These are phyloP conservation scores for Chrysoperla carnea DNA, from an alignment of 1,140 invertebrate genomes.

Conservation along the genomic window DNA sequence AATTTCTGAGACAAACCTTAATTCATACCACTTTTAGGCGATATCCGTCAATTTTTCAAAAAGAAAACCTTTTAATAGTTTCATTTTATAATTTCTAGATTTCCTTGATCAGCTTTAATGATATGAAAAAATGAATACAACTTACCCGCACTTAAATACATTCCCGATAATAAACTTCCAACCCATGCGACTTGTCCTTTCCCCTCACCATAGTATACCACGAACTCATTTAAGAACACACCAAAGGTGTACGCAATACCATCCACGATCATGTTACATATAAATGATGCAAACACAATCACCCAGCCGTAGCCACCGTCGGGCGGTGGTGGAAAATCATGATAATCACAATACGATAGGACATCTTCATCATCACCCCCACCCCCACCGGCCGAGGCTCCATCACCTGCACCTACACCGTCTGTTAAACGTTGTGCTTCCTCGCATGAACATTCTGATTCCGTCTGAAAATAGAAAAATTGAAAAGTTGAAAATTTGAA, in stretches of 20 bases:
- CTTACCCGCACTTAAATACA: conserved; percentile 79
- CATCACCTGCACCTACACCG: conserved; percentile 10
- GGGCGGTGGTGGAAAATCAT: conserved; percentile 62
- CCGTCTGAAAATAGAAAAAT: conserved; percentile 44
- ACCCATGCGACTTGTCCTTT: conserved; percentile 85
- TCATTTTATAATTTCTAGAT: too few relatives aligned
- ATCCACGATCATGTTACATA: conserved; percentile 98
- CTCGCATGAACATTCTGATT: conserved; percentile 67
- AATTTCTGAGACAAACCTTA: too few relatives aligned
- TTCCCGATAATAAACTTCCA: conserved; percentile 80
- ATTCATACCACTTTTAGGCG: too few relatives aligned
- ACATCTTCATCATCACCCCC: conserved; percentile 49
- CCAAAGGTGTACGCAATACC: conserved; percentile 91
- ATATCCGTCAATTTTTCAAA: too few relatives aligned
- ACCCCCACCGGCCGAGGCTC: conserved; percentile 18
- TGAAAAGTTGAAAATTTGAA: neutral
- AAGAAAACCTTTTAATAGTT: too few relatives aligned
- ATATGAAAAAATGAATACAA: conserved; percentile 2
- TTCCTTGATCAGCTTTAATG: too few relatives aligned
- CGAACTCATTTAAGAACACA: conserved; percentile 69
- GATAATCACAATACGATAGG: conserved; percentile 51
- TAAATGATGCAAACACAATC: conserved; percentile 87
- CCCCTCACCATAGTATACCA: conserved; percentile 64
- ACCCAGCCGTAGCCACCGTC: conserved; percentile 86
- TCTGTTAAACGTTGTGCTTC: conserved; percentile 55